Evolutionary conservation across 2,113 vertebrate genomes (phyloP).

Genomic region (Aspidoscelis tigris): DNA sequence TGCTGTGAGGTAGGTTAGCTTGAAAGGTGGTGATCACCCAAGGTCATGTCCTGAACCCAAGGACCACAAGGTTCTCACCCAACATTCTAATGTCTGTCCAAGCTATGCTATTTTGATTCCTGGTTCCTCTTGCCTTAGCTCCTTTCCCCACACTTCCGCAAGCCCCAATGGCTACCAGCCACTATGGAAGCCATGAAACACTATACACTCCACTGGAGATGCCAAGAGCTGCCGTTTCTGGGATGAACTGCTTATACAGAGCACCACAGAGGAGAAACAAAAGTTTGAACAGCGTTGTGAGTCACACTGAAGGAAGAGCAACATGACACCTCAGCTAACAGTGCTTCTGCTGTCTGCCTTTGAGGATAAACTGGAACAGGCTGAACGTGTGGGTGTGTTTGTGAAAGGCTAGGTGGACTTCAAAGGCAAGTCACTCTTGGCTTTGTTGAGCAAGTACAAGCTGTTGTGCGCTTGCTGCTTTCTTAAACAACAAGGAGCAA

Average conservation of each 20-base stretch:
- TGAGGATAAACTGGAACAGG: neutral
- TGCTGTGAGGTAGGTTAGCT: no score
- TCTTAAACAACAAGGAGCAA: neutral
- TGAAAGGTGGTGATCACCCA: no score
- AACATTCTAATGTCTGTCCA: no score
- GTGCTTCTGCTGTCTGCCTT: neutral
- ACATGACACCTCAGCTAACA: neutral
- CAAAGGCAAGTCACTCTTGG: neutral
- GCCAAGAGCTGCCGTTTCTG: neutral
- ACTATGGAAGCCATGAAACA: neutral
- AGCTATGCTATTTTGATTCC: no score
- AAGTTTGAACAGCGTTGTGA: neutral
- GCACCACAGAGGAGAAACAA: neutral
- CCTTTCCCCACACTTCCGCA: no score
- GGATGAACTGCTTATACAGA: neutral
- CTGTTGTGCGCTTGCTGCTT: neutral
- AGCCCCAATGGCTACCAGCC: no score
- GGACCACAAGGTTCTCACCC: no score
- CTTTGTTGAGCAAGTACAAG: neutral
- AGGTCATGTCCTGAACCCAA: no score
- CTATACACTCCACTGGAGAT: neutral
- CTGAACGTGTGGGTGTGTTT: neutral
- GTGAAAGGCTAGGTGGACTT: neutral
- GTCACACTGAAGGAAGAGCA: neutral
- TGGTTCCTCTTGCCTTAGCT: no score